Conservation (phyloP, 2,113 vertebrate genomes). For the Eurystomus gularis region DNA sequence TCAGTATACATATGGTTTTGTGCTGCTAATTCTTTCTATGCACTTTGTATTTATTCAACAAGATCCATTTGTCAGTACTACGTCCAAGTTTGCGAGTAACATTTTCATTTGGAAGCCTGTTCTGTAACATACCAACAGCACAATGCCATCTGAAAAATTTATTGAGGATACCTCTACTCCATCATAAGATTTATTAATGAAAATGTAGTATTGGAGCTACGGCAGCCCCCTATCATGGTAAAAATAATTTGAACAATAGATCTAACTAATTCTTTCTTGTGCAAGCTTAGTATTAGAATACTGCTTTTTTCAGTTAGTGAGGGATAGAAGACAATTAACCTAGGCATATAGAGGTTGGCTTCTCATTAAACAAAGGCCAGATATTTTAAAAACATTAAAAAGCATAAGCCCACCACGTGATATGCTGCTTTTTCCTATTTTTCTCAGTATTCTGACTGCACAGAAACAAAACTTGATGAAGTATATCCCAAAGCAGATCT, state of each 20-base stretch:
- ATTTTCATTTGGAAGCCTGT: neutral
- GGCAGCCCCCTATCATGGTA: neutral
- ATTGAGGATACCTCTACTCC: neutral
- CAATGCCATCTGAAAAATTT: neutral
- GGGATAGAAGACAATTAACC: neutral
- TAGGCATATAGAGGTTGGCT: neutral
- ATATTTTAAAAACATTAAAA: neutral
- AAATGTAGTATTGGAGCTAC: neutral
- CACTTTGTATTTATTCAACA: neutral
- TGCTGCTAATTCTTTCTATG: neutral
- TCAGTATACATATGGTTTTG: neutral
- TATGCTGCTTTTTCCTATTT: neutral
- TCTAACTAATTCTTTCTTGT: neutral
- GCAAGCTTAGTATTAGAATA: neutral
- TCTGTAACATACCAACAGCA: neutral
- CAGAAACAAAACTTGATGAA: slow-evolving; percentile 35
- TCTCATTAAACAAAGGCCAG: neutral
- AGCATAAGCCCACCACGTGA: neutral
- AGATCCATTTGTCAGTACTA: neutral
- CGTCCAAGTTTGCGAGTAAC: neutral
- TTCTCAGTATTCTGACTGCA: neutral
- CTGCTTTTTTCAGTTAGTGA: neutral
- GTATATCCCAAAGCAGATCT: slow-evolving; percentile 61
- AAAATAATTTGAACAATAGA: neutral
- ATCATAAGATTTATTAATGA: neutral